Evolutionary conservation across 1,140 invertebrate genomes (phyloP).

Genomic region (Lysiphlebus fabarum): DNA sequence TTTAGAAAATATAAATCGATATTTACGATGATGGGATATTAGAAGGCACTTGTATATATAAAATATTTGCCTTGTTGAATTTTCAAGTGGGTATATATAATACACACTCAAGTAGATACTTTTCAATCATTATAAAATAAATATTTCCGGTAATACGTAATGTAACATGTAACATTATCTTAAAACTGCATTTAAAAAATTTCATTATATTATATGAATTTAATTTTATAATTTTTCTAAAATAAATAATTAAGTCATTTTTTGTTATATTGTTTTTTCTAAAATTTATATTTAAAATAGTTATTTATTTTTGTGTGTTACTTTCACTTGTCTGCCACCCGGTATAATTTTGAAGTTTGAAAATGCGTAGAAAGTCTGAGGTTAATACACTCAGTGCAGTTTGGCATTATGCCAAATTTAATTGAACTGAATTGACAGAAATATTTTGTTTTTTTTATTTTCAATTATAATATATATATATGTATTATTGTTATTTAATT

Average conservation of each 20-base stretch:
- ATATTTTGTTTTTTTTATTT: slow-evolving; percentile 17
- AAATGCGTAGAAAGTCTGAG: slow-evolving; percentile 36
- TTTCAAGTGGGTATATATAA: slow-evolving; percentile 18
- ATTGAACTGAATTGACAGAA: slow-evolving; percentile 45
- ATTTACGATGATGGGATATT: slow-evolving; percentile 9
- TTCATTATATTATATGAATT: not conserved
- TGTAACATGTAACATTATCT: not conserved
- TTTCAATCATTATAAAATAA: not conserved
- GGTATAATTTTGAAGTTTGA: slow-evolving; percentile 26
- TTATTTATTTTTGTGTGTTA: not conserved
- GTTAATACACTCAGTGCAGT: slow-evolving; percentile 46
- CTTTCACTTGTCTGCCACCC: slow-evolving; percentile 7
- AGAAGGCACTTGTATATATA: slow-evolving; percentile 7
- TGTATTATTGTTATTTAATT: too few species aligned
- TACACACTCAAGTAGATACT: slow-evolving; percentile 10
- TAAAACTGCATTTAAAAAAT: not conserved
- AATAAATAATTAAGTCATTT: too few species aligned
- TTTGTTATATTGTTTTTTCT: too few species aligned
- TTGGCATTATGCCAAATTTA: slow-evolving; percentile 49
- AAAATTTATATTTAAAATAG: not conserved
- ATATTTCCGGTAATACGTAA: not conserved
- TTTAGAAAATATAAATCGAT: slow-evolving; percentile 4
- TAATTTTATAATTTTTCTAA: not conserved
- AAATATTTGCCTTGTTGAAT: slow-evolving; percentile 19
- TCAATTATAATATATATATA: slow-evolving; percentile 7